These are phyloP conservation scores for Adoxophyes honmai DNA, from an alignment of 1,140 invertebrate genomes.

Conservation along the genomic window DNA sequence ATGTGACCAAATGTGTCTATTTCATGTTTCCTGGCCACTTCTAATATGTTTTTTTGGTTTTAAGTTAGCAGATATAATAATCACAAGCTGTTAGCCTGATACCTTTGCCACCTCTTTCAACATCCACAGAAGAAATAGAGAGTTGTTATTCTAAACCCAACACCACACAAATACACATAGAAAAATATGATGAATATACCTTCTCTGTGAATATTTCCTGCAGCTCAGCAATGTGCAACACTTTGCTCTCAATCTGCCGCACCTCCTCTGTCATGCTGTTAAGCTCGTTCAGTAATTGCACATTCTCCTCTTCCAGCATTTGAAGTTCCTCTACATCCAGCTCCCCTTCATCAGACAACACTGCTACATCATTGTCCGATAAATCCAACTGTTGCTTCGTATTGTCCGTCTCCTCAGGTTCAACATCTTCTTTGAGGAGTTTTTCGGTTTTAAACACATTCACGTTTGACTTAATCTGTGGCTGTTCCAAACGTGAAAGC, in stretches of 20 bases:
- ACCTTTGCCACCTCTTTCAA: too few relatives aligned
- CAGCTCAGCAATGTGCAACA: slow-evolving; percentile 96
- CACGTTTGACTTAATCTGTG: slow-evolving; percentile 52
- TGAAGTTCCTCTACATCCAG: slow-evolving; percentile 92
- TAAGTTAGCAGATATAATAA: too few relatives aligned
- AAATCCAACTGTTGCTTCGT: slow-evolving; percentile 53
- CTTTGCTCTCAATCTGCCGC: slow-evolving; percentile 93
- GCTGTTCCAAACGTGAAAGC: slow-evolving; percentile 83
- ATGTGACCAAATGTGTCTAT: too few relatives aligned
- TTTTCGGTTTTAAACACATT: slow-evolving; percentile 49
- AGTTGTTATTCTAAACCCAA: too few relatives aligned
- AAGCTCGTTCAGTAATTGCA: slow-evolving; percentile 89
- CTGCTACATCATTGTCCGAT: slow-evolving; percentile 54
- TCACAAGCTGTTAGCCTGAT: too few relatives aligned
- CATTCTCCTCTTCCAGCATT: slow-evolving; percentile 92
- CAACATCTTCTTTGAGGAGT: slow-evolving; percentile 23
- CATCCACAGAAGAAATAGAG: too few relatives aligned
- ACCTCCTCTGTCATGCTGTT: slow-evolving; percentile 89
- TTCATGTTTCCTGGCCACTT: too few relatives aligned
- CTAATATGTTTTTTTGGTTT: too few relatives aligned
- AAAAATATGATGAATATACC: too few relatives aligned
- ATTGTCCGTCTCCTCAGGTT: slow-evolving; percentile 42
- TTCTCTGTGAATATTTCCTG: slow-evolving; percentile 98
- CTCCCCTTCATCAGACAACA: slow-evolving; percentile 65
- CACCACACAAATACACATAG: too few relatives aligned